Evolutionary conservation across 2,113 vertebrate genomes (phyloP), one percentile per base, ranked within the genome.

Genomic region (Heterotis niloticus): DNA sequence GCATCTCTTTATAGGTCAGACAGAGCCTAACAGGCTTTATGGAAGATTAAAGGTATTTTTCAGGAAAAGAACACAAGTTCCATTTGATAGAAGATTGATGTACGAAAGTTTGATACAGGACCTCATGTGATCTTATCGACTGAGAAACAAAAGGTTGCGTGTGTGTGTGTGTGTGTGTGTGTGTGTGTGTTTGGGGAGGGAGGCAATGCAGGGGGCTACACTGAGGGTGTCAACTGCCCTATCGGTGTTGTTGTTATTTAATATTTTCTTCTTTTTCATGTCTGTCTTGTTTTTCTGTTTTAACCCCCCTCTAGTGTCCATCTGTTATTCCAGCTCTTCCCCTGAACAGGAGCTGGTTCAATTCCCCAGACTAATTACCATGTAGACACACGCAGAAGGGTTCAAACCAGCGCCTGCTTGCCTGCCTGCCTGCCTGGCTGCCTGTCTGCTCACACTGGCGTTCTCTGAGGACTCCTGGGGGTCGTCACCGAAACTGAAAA

Each of bases 331-430:
- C 70, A 28, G 44, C 71, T 73, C 78, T 74, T 59, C 29, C 29
- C 74, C 70, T 59, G 73, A 79, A 78, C 77, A 70, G 64, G 78
- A 62, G 78, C 69, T 79, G 17, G 44, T 74, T 60, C 64, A 79
- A 79, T 74, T 79, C 71, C 78, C 78, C 51, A 64, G 78, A 64
- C 78, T 75, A 79, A 79, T 79, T 79, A 79, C 71, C 74, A 59
- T 79, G 70, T 64, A 59, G 71, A 66, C 78, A 66, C 69, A 72
- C 28, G 70, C 78, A 79, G 69, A 79, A 56, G 68, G 69, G 28
- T 62, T 64, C 68, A n/a, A n/a, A 73, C 59, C n/a, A 26, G 52
- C 10, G 78, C 56, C 29, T 72, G 78, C 52, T 68, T 79, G 68
- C 29, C 68, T 72, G 34, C 7, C 34, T n/a, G n/a, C n/a, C n/a